Conservation (phyloP, 2,888 invertebrate species). For the Blastobasis adustella region DNA sequence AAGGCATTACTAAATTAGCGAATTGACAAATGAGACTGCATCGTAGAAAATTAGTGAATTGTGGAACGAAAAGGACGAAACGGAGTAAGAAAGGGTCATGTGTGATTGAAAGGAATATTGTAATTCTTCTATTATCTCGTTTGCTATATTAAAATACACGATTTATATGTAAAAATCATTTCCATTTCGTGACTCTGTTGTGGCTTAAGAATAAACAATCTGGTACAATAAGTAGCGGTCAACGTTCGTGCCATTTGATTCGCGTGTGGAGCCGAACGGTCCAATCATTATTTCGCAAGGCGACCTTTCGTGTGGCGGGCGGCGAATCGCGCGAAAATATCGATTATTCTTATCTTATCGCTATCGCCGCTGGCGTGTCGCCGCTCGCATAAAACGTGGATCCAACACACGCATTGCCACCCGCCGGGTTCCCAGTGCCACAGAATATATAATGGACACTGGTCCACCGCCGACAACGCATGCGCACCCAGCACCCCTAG, state of each 20-base stretch:
- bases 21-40: too few relatives aligned
- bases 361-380: constrained; percentile 58
- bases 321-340: constrained; percentile 68
- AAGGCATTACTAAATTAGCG: too few relatives aligned
- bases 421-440: constrained; percentile 5
- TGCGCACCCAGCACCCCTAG: too few relatives aligned
- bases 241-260: constrained; percentile 27
- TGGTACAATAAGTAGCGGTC: constrained; percentile 8
- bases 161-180: too few relatives aligned
- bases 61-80: too few relatives aligned
- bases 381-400: constrained; percentile 44
- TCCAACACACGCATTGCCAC: constrained; percentile 42
- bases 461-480: background rate
- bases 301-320: constrained; percentile 62
- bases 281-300: constrained; percentile 56
- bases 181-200: too few relatives aligned
- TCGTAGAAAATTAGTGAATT: too few relatives aligned
- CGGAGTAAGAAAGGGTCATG: too few relatives aligned
- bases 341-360: constrained; percentile 56
- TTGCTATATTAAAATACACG: too few relatives aligned
- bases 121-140: too few relatives aligned
- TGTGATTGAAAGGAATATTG: too few relatives aligned
- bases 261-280: constrained; percentile 30
- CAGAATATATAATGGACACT: background rate
- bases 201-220: too few relatives aligned